Evolutionary conservation across 2,113 vertebrate genomes (phyloP).

Genomic region (Bothrops jararaca): DNA sequence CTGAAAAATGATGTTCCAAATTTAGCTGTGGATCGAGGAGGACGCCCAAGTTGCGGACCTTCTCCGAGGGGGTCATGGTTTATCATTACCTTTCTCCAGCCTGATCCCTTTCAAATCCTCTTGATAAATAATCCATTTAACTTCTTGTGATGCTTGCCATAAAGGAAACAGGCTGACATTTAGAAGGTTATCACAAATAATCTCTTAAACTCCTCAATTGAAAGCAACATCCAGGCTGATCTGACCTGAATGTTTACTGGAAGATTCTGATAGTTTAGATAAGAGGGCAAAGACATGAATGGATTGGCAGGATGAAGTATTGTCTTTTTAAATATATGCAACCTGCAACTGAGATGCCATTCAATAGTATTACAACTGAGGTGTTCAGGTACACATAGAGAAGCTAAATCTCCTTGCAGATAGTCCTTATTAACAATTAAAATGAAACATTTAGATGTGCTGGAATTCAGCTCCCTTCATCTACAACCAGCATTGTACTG

Average conservation of each 20-base stretch:
- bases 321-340: not conserved
- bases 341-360: not conserved
- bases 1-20: too few species aligned
- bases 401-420: slow-evolving; percentile 13
- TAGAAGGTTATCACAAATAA: not conserved
- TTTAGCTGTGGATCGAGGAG: too few species aligned
- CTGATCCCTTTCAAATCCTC: not conserved
- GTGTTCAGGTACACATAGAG: slow-evolving; percentile 21
- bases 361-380: slow-evolving; percentile 17
- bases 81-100: not conserved
- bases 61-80: too few species aligned
- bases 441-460: not conserved
- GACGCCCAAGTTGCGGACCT: too few species aligned
- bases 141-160: not conserved
- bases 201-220: not conserved
- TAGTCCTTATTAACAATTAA: not conserved
- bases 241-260: not conserved
- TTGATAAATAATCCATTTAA: accelerated
- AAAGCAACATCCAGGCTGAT: not conserved
- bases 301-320: not conserved
- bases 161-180: not conserved
- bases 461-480: not conserved
- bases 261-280: slow-evolving; percentile 23
- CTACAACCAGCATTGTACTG: not conserved
- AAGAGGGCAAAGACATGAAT: not conserved